Evolutionary conservation across 2,113 vertebrate species (phyloP).

Genomic region (Catharus minimus): DNA sequence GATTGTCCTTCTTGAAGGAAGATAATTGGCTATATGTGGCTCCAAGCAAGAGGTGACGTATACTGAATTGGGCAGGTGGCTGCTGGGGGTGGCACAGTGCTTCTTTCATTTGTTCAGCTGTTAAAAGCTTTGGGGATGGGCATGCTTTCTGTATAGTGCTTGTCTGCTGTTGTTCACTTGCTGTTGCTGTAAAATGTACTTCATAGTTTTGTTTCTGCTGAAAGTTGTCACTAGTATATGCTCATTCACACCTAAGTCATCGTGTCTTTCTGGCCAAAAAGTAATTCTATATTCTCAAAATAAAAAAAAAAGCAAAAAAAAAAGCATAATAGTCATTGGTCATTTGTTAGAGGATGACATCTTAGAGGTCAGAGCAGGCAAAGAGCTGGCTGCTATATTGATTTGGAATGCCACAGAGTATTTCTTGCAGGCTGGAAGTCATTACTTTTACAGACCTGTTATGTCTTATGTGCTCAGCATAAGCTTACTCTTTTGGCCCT

Average conservation of each 20-base stretch:
- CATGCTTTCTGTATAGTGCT: background rate
- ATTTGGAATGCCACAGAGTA: conserved; percentile 28
- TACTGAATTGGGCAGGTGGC: background rate
- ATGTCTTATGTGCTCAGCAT: conserved; percentile 48
- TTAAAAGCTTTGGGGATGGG: conserved; percentile 1
- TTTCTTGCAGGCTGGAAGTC: conserved; percentile 52
- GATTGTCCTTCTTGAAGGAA: conserved; percentile 7
- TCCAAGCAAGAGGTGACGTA: background rate
- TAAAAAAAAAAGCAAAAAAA: background rate
- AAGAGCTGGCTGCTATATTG: conserved; percentile 33
- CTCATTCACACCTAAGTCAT: conserved; percentile 16
- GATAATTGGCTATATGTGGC: conserved; percentile 27
- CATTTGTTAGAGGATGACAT: conserved; percentile 45
- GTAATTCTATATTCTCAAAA: background rate
- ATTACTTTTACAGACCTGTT: conserved; percentile 51
- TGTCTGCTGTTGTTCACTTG: conserved; percentile 24
- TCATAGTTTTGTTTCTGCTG: conserved; percentile 38
- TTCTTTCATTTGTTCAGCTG: conserved; percentile 24
- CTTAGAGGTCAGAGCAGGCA: conserved; percentile 20
- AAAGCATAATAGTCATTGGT: background rate
- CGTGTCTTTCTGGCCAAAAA: background rate
- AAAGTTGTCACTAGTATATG: conserved; percentile 38
- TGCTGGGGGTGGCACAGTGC: background rate
- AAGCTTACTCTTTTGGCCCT: conserved; percentile 47
- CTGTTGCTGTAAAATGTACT: conserved; percentile 38